A percentile compares a stretch with the other conserved stretches of the same genome.
Evolutionary conservation across 2,888 invertebrate species (phyloP).

Genomic region (Cerastis rubricosa): DNA sequence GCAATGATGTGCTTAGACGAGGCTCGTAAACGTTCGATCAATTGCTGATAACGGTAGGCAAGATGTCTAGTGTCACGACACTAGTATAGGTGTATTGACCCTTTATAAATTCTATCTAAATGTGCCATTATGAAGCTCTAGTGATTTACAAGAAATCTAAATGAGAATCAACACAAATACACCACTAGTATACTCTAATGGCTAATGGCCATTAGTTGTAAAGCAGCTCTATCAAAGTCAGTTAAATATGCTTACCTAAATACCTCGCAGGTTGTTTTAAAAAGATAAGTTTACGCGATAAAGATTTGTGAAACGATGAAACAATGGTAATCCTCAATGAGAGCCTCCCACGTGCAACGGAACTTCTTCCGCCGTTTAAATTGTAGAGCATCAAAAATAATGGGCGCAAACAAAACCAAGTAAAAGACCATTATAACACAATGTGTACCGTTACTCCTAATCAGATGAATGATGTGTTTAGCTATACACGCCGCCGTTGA

Average conservation of each 20-base stretch:
- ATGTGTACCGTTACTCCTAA: constrained; percentile 77
- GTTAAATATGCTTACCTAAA: constrained; percentile 40
- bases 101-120: constrained; percentile 64
- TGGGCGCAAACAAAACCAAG: constrained; percentile 79
- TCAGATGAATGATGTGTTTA: constrained; percentile 75
- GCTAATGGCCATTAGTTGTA: constrained; percentile 12
- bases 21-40: constrained; percentile 77
- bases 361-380: constrained; percentile 84
- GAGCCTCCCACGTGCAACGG: constrained; percentile 84
- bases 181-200: constrained; percentile 18
- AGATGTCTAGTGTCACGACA: constrained; percentile 76
- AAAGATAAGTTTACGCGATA: constrained; percentile 73
- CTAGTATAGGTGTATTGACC: constrained; percentile 68
- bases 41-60: constrained; percentile 79
- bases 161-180: constrained; percentile 47
- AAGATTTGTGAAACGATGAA: constrained; percentile 73
- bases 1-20: constrained; percentile 77
- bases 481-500: constrained; percentile 68
- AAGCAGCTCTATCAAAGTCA: constrained; percentile 19
- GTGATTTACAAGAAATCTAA: constrained; percentile 50
- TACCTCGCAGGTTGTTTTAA: constrained; percentile 59
- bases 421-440: constrained; percentile 77
- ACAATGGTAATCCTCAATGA: constrained; percentile 80
- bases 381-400: constrained; percentile 81
- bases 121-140: constrained; percentile 27